Conservation (phyloP, 2,888 invertebrate species). For the Prenolepis imparis region DNA sequence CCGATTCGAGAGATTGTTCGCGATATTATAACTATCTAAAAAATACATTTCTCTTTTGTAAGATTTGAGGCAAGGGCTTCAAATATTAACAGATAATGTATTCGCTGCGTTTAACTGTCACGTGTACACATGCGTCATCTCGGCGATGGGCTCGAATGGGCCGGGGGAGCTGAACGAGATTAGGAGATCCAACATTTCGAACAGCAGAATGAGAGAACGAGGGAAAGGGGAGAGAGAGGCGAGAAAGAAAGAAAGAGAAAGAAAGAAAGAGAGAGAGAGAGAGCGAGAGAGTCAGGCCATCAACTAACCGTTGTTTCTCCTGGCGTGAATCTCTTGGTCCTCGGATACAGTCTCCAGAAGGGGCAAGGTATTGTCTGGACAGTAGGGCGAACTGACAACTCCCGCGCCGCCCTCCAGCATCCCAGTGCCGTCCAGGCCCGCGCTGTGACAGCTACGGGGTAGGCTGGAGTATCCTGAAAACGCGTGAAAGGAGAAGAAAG, state of each 20-base stretch:
- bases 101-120: constrained; percentile 16
- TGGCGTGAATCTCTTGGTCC: constrained; percentile 88
- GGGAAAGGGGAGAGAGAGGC: not conserved
- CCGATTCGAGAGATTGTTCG: not conserved
- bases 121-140: constrained; percentile 37
- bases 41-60: not conserved
- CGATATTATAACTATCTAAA: not conserved
- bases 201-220: constrained; percentile 19
- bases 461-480: constrained; percentile 93
- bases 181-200: constrained; percentile 29
- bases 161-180: constrained; percentile 34
- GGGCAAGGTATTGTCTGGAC: constrained; percentile 88
- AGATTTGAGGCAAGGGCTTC: not conserved
- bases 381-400: constrained; percentile 87
- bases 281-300: not conserved
- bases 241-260: constrained; percentile 9
- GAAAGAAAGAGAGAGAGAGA: not conserved
- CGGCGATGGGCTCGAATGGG: constrained; percentile 12
- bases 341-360: constrained; percentile 91
- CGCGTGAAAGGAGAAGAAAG: not conserved
- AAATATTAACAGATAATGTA: constrained; percentile 3
- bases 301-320: constrained; percentile 85
- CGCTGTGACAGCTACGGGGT: constrained; percentile 92
- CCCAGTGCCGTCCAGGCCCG: constrained; percentile 87
- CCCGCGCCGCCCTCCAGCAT: constrained; percentile 88